Conservation (phyloP, 2,113 vertebrate genomes). For the Gobius niger region DNA sequence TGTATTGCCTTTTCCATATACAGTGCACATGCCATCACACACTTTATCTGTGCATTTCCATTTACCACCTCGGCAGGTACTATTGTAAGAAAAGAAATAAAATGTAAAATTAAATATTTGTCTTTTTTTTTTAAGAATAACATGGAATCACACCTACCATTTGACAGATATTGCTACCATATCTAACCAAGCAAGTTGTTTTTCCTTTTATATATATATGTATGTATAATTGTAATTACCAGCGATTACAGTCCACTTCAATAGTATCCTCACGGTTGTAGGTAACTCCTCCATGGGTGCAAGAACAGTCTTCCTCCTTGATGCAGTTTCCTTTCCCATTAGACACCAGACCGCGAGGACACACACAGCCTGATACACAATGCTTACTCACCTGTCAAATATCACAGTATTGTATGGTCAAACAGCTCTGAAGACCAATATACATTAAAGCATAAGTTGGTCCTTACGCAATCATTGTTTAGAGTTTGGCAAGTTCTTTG, state of each 20-base stretch:
- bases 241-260: conserved; percentile 86
- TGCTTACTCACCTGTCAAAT: conserved; percentile 77
- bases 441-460: conserved; percentile 46
- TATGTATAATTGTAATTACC: conserved; percentile 70
- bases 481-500: conserved; percentile 87
- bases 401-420: neutral
- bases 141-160: too few relatives aligned
- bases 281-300: conserved; percentile 80
- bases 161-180: too few relatives aligned
- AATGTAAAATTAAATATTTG: neutral
- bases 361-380: conserved; percentile 89
- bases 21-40: conserved; percentile 83
- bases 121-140: too few relatives aligned
- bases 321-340: conserved; percentile 83
- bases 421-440: neutral
- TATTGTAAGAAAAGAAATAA: conserved; percentile 44
- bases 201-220: too few relatives aligned
- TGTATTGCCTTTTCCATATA: conserved; percentile 91
- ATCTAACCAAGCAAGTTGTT: too few relatives aligned
- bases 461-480: conserved; percentile 84
- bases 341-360: conserved; percentile 79
- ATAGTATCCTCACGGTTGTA: conserved; percentile 80
- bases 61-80: conserved; percentile 82
- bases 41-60: conserved; percentile 83
- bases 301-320: conserved; percentile 80